Evolutionary conservation across 2,797 vertebrate species (phyloP), one percentile per base, ranked within the genome.

Genomic region (Lemur catta): DNA sequence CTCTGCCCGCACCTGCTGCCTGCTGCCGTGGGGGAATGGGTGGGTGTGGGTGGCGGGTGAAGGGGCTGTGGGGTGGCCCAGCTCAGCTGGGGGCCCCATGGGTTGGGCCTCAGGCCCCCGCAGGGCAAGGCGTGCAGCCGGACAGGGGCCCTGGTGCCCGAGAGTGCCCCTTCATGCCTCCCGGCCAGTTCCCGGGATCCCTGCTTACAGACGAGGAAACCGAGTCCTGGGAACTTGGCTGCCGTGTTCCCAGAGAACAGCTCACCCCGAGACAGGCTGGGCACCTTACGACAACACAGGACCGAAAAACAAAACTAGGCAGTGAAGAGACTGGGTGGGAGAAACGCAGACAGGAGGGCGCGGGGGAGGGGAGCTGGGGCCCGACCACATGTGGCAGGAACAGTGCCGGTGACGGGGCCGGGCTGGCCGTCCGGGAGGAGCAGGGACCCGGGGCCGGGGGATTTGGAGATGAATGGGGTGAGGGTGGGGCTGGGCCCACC

Each of bases 11-110:
- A n/a, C 7, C 22, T 35, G 20, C 10, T 28, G 59, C 65, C 50
- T 7, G 28, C 18, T 20, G 13, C 28, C 1, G 0, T 0, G 8
- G 9, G 4, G 26, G n/a, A 17, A 11, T 0, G 0, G 46, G 38
- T 6, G 14, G 46, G 17, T 7, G 43, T 7, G 26, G 24, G 24
- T 1, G 1, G 20, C 17, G 26, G 12, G 20, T 15, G 13, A n/a
- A 26, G 81, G 43, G n/a, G 46, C n/a, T 17, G 0, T 24, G 35
- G 35, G 30, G 30, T 75, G 72, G 43, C 26, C 26, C 13, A 26
- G 43, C 35, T 35, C 26, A 33, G 50, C 12, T 33, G 50, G 50
- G 79, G 22, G n/a, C 24, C 71, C 48, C 3, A 0, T 11, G 26
- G 71, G 26, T 65, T 7, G 7, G 52, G 46, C 12, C 9, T 9